Evolutionary conservation across 2,797 vertebrate genomes (phyloP).

Genomic region (Crocodylus rhombifer): DNA sequence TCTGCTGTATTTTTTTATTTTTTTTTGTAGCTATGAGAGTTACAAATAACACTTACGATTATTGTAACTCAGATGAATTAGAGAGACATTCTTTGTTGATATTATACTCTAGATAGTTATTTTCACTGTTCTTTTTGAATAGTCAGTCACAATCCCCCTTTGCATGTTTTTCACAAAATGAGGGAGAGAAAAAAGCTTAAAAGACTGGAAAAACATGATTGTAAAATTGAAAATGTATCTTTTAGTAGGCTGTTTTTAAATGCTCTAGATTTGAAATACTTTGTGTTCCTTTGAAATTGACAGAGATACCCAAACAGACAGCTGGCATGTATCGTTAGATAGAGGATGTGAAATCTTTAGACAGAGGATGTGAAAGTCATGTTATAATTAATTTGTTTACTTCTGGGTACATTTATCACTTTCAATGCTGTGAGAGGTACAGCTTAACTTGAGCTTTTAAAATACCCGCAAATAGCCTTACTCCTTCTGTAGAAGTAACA

Average conservation of each 20-base stretch:
- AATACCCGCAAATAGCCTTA: background rate
- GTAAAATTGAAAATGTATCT: background rate
- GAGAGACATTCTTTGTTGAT: no score
- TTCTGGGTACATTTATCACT: background rate
- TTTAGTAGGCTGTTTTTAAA: background rate
- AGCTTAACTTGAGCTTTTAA: background rate
- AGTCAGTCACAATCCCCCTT: background rate
- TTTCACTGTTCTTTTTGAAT: background rate
- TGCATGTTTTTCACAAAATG: background rate
- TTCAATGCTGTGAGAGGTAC: background rate
- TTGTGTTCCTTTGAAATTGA: background rate
- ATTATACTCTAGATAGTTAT: background rate
- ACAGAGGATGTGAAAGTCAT: background rate
- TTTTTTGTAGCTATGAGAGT: background rate
- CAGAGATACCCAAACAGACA: background rate
- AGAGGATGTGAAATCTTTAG: background rate
- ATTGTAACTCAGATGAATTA: no score
- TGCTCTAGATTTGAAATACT: background rate
- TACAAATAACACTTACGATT: background rate
- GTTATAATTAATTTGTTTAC: background rate
- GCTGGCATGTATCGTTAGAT: background rate
- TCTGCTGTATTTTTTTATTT: no score
- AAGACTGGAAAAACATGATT: background rate
- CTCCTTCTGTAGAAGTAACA: conserved; percentile 18
- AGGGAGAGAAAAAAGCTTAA: no score